phyloP scores from a whole-genome alignment of 2,797 vertebrate genomes.

The Passerculus sandwichensis region DNA sequence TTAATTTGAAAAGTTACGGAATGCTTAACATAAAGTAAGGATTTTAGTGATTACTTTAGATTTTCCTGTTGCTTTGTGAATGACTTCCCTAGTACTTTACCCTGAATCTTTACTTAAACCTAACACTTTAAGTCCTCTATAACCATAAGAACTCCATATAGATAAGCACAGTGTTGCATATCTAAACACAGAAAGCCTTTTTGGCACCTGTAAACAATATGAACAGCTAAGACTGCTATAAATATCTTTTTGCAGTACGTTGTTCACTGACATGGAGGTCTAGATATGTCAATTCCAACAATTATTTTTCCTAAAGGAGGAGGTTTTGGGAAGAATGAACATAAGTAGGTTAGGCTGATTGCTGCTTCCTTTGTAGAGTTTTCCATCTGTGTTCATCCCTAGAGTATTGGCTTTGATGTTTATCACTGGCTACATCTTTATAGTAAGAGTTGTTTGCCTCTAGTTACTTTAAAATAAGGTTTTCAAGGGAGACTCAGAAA shows the following conservation, averaged over 20 bases:
- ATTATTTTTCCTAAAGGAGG: background rate
- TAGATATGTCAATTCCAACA: background rate
- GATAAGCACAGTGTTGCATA: background rate
- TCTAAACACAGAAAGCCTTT: background rate
- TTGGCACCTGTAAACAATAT: background rate
- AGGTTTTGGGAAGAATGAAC: background rate
- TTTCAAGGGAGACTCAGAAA: background rate
- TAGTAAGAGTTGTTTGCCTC: background rate
- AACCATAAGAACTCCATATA: background rate
- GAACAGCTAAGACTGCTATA: background rate
- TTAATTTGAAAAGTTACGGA: background rate
- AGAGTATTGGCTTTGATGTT: background rate
- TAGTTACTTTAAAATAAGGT: background rate
- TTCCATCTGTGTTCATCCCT: background rate
- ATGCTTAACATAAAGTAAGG: background rate
- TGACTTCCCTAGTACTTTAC: background rate
- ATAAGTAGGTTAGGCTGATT: background rate
- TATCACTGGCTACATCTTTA: background rate
- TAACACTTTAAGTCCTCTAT: background rate
- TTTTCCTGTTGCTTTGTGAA: background rate
- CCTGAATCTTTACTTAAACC: fast-evolving
- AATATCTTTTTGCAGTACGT: background rate
- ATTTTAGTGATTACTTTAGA: background rate
- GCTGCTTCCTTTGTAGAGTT: background rate
- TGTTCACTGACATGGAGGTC: fast-evolving